Evolutionary conservation across 2,797 vertebrate genomes (phyloP), one percentile per base, ranked within the genome.

Genomic region (Cryptoprocta ferox): DNA sequence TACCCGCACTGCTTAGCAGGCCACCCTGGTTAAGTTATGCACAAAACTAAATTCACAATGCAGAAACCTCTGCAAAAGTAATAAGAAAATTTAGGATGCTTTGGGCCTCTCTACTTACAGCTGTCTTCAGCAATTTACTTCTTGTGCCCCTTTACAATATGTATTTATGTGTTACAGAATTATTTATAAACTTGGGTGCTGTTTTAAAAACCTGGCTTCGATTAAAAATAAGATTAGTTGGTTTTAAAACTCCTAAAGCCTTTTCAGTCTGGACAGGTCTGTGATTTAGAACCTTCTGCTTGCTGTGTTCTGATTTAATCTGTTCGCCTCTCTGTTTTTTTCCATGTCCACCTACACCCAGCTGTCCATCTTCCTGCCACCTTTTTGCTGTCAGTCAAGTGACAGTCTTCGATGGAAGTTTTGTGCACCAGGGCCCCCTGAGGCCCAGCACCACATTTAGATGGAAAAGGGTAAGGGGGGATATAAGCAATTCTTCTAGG

Each of bases 341-440:
- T 88, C 97, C 85, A 19, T 93, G 98, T 98, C 98, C 98, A 99
- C 98, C 99, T 98, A 99, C 98, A 98, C 98, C 45, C 82, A 97
- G 98, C 98, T 97, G 97, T 98, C 98, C 98, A 98, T 99, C 98
- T 99, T 98, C 95, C 79, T 48, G 93, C 95, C 98, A 98, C 98
- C 98, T 98, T 97, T 99, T 90, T 98, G 95, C 98, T 99, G 98
- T 99, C 99, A 99, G 89, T 98, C 98, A 98, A 98, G 97, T 98
- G 98, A 98, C 98, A 99, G 96, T 82, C 92, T 98, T 98, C 95
- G 98, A 97, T 97, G 97, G 98, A 98, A 98, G 97, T 98, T 98
- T 98, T 98, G 59, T 98, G 97, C 98, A 96, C 95, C 42, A 1
- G 70, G 96, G 97, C 97, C 98, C 98, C 98, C 97, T 91, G 98